These are phyloP conservation scores for Siniperca undulata DNA, from an alignment of 2,797 vertebrate species.

Conservation along the genomic window DNA sequence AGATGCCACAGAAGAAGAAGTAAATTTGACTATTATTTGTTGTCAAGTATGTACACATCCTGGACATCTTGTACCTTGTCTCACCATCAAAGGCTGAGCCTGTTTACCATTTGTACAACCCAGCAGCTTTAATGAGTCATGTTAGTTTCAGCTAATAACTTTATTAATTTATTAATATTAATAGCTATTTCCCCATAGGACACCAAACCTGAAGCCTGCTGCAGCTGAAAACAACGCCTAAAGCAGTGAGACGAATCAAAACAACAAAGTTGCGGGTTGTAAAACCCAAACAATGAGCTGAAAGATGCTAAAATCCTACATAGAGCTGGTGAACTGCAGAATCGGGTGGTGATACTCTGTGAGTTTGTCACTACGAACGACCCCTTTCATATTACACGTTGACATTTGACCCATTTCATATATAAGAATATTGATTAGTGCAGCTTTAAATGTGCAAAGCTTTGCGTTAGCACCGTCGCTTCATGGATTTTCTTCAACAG, in stretches of 20 bases:
- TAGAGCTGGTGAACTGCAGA: background rate
- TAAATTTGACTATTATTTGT: background rate
- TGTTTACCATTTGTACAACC: background rate
- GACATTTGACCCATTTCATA: conserved; percentile 11
- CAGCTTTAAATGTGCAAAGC: background rate
- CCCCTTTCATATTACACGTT: background rate
- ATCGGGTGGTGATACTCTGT: no score
- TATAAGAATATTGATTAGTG: background rate
- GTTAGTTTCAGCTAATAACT: background rate
- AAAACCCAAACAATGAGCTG: background rate
- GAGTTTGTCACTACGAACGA: background rate
- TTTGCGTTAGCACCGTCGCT: background rate
- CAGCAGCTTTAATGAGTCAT: conserved; percentile 1
- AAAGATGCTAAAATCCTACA: background rate
- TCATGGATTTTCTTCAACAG: conserved; percentile 1
- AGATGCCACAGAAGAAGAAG: background rate
- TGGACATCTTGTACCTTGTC: background rate
- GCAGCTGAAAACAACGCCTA: background rate
- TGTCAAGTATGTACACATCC: background rate
- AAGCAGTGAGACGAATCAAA: background rate
- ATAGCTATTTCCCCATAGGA: background rate
- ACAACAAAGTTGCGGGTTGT: background rate
- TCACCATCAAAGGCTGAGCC: background rate
- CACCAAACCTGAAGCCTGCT: background rate
- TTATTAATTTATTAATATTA: no score